Percentiles rank a stretch among this genome's conserved stretches.
phyloP scores from a whole-genome alignment of 2,113 vertebrate species.

The Ammodytes dubius region DNA sequence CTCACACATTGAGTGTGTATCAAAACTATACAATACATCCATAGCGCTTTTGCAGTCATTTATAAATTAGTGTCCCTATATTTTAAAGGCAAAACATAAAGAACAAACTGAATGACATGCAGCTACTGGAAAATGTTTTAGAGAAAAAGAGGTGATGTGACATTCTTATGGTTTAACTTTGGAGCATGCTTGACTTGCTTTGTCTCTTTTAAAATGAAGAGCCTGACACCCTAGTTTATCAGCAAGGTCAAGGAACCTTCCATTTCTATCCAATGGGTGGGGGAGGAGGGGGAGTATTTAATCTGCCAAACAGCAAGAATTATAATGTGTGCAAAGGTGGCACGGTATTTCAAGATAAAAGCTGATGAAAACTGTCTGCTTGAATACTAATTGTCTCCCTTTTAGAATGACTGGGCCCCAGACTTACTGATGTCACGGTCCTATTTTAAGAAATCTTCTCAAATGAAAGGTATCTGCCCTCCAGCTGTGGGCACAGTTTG shows the following conservation, averaged over 20 bases:
- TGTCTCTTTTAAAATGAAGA: conserved; percentile 52
- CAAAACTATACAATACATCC: not conserved
- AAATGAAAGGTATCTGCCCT: conserved; percentile 59
- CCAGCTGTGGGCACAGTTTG: conserved; percentile 53
- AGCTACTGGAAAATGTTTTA: not conserved
- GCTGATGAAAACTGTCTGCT: conserved; percentile 53
- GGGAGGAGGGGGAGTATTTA: conserved; percentile 2
- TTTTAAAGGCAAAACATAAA: not conserved
- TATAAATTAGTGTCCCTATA: not conserved
- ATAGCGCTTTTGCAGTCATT: not conserved
- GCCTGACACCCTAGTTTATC: conserved; percentile 59
- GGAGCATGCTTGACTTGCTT: not conserved
- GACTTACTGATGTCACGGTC: conserved; percentile 61
- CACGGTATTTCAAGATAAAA: conserved; percentile 70
- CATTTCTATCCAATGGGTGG: conserved; percentile 19
- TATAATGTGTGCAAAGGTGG: conserved; percentile 68
- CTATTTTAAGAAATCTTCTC: conserved; percentile 60
- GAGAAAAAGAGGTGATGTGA: conserved; percentile 1
- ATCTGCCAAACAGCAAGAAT: conserved; percentile 64
- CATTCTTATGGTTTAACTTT: conserved; percentile 29
- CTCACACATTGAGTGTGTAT: not conserved
- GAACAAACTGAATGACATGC: not conserved
- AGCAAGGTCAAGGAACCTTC: conserved; percentile 66
- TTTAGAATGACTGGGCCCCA: conserved; percentile 44
- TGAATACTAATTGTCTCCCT: conserved; percentile 69